Conservation (phyloP, 2,888 invertebrate genomes). For the Cataglyphis cursor region DNA sequence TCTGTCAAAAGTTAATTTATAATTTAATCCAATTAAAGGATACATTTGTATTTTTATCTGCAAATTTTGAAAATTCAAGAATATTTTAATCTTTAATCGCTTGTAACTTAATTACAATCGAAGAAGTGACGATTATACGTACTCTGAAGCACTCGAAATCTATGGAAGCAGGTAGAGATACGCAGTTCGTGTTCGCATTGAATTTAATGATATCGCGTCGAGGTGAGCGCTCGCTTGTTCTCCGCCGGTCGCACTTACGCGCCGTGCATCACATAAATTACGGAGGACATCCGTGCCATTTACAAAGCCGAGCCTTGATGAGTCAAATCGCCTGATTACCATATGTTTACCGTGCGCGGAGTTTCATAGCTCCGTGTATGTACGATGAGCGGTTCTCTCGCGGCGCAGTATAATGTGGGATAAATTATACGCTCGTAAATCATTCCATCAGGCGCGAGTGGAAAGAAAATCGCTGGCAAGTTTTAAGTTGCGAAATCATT, state of each 20-base stretch:
- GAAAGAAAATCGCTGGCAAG: slow-evolving; percentile 59
- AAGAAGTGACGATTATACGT: background rate
- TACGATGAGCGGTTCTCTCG: slow-evolving; percentile 29
- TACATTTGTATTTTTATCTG: background rate
- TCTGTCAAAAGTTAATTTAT: background rate
- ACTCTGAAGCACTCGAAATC: background rate
- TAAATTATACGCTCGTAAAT: slow-evolving; percentile 74
- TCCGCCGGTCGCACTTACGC: slow-evolving; percentile 73
- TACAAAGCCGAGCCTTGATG: slow-evolving; percentile 80
- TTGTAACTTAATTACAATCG: background rate
- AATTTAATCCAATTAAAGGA: background rate
- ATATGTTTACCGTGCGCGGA: slow-evolving; percentile 72
- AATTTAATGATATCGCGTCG: slow-evolving; percentile 79
- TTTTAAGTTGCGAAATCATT: slow-evolving; percentile 57
- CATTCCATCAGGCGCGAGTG: slow-evolving; percentile 51
- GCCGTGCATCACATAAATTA: slow-evolving; percentile 79
- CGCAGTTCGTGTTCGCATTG: slow-evolving; percentile 72
- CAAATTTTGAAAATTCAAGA: background rate
- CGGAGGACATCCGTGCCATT: slow-evolving; percentile 78
- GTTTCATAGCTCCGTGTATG: slow-evolving; percentile 60
- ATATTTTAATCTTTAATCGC: background rate
- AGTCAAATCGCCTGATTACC: slow-evolving; percentile 80
- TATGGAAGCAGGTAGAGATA: slow-evolving; percentile 52
- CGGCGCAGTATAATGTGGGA: slow-evolving; percentile 60
- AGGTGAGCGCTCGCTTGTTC: slow-evolving; percentile 76